Evolutionary conservation across 1,140 invertebrate genomes (phyloP).

Genomic region (Lordiphosa clarofinis): DNA sequence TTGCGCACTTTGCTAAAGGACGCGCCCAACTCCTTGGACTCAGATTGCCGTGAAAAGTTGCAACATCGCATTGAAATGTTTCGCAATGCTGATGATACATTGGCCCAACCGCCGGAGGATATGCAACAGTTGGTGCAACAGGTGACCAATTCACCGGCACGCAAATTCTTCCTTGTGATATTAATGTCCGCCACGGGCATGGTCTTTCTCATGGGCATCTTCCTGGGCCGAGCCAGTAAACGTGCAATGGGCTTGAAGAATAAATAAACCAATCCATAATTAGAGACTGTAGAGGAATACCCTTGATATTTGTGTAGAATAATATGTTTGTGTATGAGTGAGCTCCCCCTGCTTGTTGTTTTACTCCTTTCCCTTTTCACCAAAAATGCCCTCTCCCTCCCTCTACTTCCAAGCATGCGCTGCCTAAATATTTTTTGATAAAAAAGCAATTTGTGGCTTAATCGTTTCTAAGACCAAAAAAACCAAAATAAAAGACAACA

Average conservation of each 20-base stretch:
- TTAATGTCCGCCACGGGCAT: constrained; percentile 86
- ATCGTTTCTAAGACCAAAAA: constrained; percentile 69
- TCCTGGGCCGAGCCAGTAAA: constrained; percentile 89
- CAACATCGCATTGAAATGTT: constrained; percentile 93
- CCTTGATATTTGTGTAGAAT: constrained; percentile 13
- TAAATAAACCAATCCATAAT: constrained; percentile 51
- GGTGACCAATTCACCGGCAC: constrained; percentile 86
- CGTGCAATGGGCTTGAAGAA: constrained; percentile 85
- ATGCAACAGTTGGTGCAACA: constrained; percentile 86
- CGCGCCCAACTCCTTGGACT: constrained; percentile 84
- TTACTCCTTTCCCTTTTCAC: constrained; percentile 4
- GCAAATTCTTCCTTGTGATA: constrained; percentile 88
- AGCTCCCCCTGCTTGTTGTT: constrained; percentile 17
- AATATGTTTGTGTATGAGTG: constrained; percentile 1
- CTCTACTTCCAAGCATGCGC: constrained; percentile 18
- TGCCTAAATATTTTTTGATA: constrained; percentile 38
- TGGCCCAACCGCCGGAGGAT: constrained; percentile 82
- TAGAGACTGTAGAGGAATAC: constrained; percentile 44
- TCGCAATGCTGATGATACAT: constrained; percentile 88
- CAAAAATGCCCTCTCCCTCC: neutral
- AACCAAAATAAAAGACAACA: constrained; percentile 5
- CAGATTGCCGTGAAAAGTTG: constrained; percentile 89
- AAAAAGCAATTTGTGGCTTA: constrained; percentile 63
- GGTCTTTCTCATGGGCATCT: constrained; percentile 90
- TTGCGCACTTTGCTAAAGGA: constrained; percentile 87